Conservation (phyloP, 2,113 vertebrate species). For the Bujurquina vittata region DNA sequence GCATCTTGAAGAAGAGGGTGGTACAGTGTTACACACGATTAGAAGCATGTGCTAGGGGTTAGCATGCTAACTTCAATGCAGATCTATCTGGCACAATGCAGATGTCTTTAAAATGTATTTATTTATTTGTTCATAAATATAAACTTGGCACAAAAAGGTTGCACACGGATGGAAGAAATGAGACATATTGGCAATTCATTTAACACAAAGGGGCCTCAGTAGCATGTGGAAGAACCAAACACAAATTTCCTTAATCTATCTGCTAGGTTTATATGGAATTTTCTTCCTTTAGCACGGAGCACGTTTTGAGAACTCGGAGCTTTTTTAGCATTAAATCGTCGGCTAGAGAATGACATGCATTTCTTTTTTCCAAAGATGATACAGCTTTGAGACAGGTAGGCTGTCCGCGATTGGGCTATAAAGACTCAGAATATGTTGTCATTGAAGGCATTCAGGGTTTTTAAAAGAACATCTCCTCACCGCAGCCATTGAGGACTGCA, state of each 20-base stretch:
- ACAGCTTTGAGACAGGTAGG: not conserved
- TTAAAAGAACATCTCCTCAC: constrained; percentile 35
- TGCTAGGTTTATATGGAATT: too few species aligned
- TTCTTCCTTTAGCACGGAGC: not conserved
- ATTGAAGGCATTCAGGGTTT: constrained; percentile 26
- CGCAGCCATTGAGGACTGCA: constrained; percentile 11
- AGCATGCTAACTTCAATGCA: not conserved
- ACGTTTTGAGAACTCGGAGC: not conserved
- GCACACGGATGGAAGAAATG: too few species aligned
- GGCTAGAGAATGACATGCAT: constrained; percentile 4
- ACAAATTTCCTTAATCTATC: too few species aligned
- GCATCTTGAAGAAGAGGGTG: not conserved
- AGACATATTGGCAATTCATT: too few species aligned
- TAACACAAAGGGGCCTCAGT: too few species aligned
- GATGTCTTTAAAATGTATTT: not conserved
- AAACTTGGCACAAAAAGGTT: too few species aligned
- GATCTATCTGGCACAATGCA: not conserved
- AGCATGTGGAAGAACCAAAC: too few species aligned
- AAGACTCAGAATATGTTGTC: constrained; percentile 8
- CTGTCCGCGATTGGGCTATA: not conserved
- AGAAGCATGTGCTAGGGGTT: not conserved
- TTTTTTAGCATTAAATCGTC: not conserved
- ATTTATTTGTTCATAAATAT: too few species aligned
- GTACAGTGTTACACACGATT: not conserved
- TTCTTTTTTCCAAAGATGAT: not conserved